Conservation (phyloP, 2,113 vertebrate species). For the Turnix velox region DNA sequence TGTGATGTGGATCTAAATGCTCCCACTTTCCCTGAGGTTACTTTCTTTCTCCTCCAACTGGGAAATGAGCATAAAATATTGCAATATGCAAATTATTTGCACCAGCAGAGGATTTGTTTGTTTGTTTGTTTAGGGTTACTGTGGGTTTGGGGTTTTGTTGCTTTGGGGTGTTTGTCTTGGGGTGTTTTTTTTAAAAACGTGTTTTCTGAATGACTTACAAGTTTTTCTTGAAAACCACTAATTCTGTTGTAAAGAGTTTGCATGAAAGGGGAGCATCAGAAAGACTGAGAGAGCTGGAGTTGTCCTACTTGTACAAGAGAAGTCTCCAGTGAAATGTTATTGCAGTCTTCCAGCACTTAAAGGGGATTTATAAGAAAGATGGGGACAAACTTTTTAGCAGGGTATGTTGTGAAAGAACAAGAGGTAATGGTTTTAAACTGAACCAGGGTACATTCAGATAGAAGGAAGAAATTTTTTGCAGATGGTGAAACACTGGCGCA, state of each 20-base stretch:
- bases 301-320: background rate
- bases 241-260: background rate
- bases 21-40: background rate
- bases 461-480: background rate
- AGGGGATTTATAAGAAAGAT: background rate
- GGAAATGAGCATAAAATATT: background rate
- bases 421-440: background rate
- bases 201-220: background rate
- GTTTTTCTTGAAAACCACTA: background rate
- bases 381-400: background rate
- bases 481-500: background rate
- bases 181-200: background rate
- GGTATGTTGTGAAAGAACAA: background rate
- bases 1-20: background rate
- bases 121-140: too few relatives aligned
- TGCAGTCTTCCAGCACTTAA: background rate
- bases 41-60: background rate
- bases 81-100: background rate
- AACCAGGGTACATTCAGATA: background rate
- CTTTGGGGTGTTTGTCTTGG: accelerated
- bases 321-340: background rate
- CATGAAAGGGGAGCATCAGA: background rate
- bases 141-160: background rate
- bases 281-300: background rate
- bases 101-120: background rate